These are phyloP conservation scores for Lamprotornis superbus DNA, from an alignment of 2,113 vertebrate species.

Conservation along the genomic window DNA sequence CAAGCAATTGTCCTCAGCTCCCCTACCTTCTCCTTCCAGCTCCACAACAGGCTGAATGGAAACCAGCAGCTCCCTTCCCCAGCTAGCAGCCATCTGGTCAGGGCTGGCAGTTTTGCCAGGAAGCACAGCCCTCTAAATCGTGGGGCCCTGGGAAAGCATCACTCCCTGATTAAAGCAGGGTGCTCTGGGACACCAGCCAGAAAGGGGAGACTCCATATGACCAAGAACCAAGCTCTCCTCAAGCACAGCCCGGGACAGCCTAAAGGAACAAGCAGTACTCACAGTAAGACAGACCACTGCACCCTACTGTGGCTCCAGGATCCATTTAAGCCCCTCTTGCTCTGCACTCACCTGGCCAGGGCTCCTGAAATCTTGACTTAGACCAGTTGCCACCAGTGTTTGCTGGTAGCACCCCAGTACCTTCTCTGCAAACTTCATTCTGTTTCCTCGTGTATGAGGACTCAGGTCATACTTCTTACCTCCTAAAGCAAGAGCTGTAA, in stretches of 20 bases:
- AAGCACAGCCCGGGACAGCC: not conserved
- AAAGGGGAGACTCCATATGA: fast-evolving
- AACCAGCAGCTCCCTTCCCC: not conserved
- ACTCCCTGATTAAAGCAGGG: not conserved
- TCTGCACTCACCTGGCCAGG: not conserved
- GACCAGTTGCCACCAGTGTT: not conserved
- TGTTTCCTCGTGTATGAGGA: not conserved
- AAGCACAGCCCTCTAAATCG: fast-evolving
- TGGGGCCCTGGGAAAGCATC: not conserved
- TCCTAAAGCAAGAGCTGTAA: not conserved
- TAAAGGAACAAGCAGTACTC: not conserved
- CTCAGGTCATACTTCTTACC: not conserved
- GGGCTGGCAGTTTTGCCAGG: not conserved
- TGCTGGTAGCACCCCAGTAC: not conserved
- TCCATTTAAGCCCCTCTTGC: not conserved
- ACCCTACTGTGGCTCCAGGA: not conserved
- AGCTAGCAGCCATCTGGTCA: not conserved
- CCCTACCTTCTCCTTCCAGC: not conserved
- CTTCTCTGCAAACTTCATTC: not conserved
- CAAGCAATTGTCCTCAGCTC: not conserved
- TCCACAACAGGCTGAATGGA: not conserved
- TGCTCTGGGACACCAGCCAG: not conserved
- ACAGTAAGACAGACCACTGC: no score
- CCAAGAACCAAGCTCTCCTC: not conserved
- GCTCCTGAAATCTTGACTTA: not conserved